phyloP scores from a whole-genome alignment of 2,113 vertebrate species.

The Rhynchopsitta pachyrhyncha region DNA sequence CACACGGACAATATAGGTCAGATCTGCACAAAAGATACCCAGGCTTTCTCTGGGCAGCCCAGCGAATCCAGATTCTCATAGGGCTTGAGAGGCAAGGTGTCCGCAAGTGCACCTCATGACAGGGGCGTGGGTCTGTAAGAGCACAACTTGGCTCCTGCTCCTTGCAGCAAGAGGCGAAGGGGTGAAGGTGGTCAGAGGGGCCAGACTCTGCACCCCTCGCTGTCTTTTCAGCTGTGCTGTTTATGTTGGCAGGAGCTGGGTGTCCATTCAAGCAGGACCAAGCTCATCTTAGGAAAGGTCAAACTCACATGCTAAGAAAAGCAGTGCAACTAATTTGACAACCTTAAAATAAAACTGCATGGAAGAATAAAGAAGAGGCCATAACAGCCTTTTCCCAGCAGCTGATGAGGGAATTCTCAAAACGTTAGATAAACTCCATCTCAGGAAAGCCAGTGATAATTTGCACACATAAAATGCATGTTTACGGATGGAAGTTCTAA shows the following conservation, averaged over 20 bases:
- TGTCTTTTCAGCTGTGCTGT: neutral
- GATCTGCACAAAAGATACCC: neutral
- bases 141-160: neutral
- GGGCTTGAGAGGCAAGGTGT: neutral
- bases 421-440: neutral
- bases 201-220: neutral
- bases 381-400: neutral
- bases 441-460: neutral
- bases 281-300: neutral
- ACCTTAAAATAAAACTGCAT: neutral
- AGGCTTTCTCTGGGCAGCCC: neutral
- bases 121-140: fast-evolving
- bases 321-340: neutral
- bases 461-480: neutral
- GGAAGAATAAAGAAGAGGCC: neutral
- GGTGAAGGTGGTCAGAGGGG: neutral
- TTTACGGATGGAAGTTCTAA: neutral
- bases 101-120: neutral
- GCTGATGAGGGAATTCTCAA: neutral
- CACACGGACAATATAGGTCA: neutral
- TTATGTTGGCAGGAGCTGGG: neutral
- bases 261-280: neutral
- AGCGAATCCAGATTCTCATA: fast-evolving
- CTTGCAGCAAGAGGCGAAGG: fast-evolving
- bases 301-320: neutral